These are phyloP conservation scores for Hydrophis major DNA, from an alignment of 2,797 vertebrate species.

Conservation along the genomic window DNA sequence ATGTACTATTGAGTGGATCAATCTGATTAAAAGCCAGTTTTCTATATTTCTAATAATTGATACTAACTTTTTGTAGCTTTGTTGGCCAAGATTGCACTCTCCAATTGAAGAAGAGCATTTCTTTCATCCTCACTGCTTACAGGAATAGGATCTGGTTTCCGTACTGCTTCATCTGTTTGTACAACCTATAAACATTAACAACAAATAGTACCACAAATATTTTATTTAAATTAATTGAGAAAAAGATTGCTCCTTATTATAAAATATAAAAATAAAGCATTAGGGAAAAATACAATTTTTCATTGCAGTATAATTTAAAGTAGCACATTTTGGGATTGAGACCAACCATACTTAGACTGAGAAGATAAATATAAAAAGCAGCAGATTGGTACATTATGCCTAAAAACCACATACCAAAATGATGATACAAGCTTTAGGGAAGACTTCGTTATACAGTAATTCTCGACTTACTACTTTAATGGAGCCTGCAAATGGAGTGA, in stretches of 20 bases:
- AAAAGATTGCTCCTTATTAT: neutral
- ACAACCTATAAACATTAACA: conserved; percentile 76
- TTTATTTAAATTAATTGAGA: neutral
- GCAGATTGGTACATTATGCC: neutral
- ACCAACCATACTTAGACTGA: neutral
- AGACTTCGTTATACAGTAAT: neutral
- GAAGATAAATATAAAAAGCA: neutral
- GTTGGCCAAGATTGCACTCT: conserved; percentile 78
- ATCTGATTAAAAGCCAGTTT: neutral
- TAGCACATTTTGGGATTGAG: neutral
- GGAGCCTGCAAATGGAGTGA: neutral
- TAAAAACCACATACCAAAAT: neutral
- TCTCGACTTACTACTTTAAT: neutral
- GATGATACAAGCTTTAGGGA: neutral
- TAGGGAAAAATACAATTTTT: neutral
- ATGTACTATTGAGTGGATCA: neutral
- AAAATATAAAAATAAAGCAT: neutral
- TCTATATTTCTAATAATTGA: neutral
- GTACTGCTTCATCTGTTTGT: conserved; percentile 91
- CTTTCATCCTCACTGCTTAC: conserved; percentile 94
- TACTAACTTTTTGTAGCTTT: conserved; percentile 81
- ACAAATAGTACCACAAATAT: conserved; percentile 11
- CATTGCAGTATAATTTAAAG: neutral
- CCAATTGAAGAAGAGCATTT: conserved; percentile 85
- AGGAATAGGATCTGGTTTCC: conserved; percentile 87